Evolutionary conservation across 1,140 invertebrate species (phyloP), one percentile per base, ranked within the genome.

Genomic region (Saccostrea glomerata): DNA sequence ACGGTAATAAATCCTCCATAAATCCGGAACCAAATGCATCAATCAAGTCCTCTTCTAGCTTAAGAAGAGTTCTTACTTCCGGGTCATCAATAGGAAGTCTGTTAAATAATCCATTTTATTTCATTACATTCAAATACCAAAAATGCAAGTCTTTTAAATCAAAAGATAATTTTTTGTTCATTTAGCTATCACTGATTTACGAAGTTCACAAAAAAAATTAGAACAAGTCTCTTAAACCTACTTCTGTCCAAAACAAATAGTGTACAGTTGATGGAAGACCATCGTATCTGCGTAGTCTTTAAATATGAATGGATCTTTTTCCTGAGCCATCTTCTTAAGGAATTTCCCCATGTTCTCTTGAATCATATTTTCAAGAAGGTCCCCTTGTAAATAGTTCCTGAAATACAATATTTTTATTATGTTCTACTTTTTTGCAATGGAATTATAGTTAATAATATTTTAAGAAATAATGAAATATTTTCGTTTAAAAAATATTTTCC

Each of bases 1-100:
- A 23, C 1, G 86, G 88, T 23, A 89, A 1, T 20, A 89, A 20
- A 63, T 89, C 88, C 55, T 89, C 88, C 9, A 89, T 4, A n/a
- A 87, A 84, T 15, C 88, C 88, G 7, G n/a, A 25, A 54, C 82
- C 82, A 47, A 87, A 63, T 7, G 1, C 66, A 20, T 70, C n/a
- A 25, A 47, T 6, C 12, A 84, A 7, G 13, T 89, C 77, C 6
- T 84, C 82, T 11, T 89, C 85, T 66, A 86, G 9, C 25, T 86
- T 84, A 40, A 89, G 40, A 82, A 86, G 20, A 40, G 40, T 25
- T 30, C 30, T 66, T 15, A 89, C 85, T 66, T 70, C 70, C 20
- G 58, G 36, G 60, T 86, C 85, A 84, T 89, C 85, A 36, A 89
- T n/a, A 20, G 23, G 23, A 40, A 82, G 56, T 40, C 83, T 77